Evolutionary conservation across 2,888 invertebrate genomes (phyloP), one percentile per base, ranked within the genome.

Genomic region (Zhengitettix transpicula): DNA sequence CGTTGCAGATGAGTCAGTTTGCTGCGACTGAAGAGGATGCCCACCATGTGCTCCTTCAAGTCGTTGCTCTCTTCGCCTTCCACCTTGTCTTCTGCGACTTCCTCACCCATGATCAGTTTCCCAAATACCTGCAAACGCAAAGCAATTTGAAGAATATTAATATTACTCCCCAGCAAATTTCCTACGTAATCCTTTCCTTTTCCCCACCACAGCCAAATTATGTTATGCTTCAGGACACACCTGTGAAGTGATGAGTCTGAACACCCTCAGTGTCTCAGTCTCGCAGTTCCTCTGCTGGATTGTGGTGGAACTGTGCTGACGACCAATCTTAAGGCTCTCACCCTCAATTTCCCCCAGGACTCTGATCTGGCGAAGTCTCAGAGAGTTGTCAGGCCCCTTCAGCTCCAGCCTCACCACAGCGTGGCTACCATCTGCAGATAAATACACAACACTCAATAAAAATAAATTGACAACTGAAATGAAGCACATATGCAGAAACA

Each of bases 21-120:
- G 71, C 92, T 92, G 56, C 95, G 82, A 60, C 93, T 92, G 73
- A 96, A 97, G 55, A 97, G 77, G 67, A 97, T 96, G 62, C 96
- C 95, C 54, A 96, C 96, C 81, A 97, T 93, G 71, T 96, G 96
- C 70, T 96, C 96, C 53, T 94, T 83, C 10, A 97, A 76, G 69
- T 93, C 91, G 56, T 84, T 78, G 40, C 80, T 69, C 41, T 75
- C 75, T 52, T 74, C 75, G 28, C 62, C 63, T 17, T 72, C 73
- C n/a, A n/a, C n/a, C 7, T 69, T 71, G 14, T 64, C 61, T 58
- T 75, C 73, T 42, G 71, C 75, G 52, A 75, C 74, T 52, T 70
- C 71, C 60, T 85, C 85, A 65, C 85, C 85, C 65, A 86, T 82
- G 60, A 94, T 83, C 8, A 95, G 77, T 71, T 91, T 91, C 0